Conservation (phyloP, 2,888 invertebrate species). For the Lithophane ornitopus region DNA sequence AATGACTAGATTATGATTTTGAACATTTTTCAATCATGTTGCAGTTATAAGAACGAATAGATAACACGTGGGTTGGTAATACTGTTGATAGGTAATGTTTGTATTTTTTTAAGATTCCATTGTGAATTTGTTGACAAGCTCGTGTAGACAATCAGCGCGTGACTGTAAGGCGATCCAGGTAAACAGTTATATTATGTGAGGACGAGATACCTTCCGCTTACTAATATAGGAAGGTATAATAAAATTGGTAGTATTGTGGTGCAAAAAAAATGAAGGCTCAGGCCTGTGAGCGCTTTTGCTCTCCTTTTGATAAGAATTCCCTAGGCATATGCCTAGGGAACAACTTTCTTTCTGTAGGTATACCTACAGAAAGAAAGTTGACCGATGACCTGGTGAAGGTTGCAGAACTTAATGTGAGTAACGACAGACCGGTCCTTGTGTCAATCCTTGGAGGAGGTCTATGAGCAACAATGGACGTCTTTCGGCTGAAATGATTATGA, state of each 20-base stretch:
- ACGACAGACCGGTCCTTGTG: too few species aligned
- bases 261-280: not conserved
- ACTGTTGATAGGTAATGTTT: not conserved
- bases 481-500: not conserved
- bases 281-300: not conserved
- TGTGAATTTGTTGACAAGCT: not conserved
- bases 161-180: not conserved
- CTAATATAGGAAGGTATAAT: too few species aligned
- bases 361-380: not conserved
- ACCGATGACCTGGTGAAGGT: not conserved
- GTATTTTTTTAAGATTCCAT: slow-evolving; percentile 1
- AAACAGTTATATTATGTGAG: not conserved
- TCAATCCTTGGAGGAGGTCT: not conserved
- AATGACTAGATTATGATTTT: not conserved
- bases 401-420: not conserved
- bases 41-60: not conserved
- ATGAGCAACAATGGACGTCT: not conserved
- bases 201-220: not conserved
- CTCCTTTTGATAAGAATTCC: too few species aligned
- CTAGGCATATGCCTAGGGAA: not conserved
- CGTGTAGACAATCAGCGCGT: slow-evolving; percentile 3
- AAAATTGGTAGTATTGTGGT: not conserved
- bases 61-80: not conserved
- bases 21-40: not conserved
- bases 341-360: too few species aligned